These are phyloP conservation scores for Enteromius anoplus DNA, from an alignment of 2,797 vertebrate species.

Conservation along the genomic window DNA sequence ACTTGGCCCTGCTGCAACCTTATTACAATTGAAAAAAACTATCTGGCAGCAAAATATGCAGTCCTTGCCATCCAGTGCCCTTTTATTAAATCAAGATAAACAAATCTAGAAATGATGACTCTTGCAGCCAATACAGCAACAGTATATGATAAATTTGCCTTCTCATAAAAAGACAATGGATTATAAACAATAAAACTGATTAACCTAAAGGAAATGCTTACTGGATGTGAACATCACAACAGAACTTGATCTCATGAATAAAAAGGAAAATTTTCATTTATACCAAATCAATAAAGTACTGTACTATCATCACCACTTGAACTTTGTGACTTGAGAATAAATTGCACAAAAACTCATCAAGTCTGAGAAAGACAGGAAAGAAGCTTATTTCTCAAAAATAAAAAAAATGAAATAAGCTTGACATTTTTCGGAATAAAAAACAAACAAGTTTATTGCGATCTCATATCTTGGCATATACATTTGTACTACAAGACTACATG, in stretches of 20 bases:
- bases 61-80: background rate
- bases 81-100: background rate
- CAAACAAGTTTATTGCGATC: background rate
- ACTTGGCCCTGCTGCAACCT: background rate
- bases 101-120: background rate
- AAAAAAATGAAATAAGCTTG: background rate
- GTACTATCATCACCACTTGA: background rate
- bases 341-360: background rate
- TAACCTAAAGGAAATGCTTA: background rate
- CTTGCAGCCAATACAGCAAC: background rate
- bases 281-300: conserved; percentile 14
- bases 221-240: background rate
- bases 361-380: background rate
- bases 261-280: background rate
- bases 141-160: background rate
- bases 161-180: background rate
- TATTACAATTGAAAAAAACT: background rate
- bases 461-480: background rate
- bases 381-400: background rate
- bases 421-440: background rate
- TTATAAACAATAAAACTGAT: background rate
- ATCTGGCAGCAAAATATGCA: background rate
- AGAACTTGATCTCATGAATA: background rate
- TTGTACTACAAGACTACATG: background rate
- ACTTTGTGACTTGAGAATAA: conserved; percentile 2